Base-by-base conservation (phyloP, 2,113 vertebrate species). In the Abramis brama region DNA sequence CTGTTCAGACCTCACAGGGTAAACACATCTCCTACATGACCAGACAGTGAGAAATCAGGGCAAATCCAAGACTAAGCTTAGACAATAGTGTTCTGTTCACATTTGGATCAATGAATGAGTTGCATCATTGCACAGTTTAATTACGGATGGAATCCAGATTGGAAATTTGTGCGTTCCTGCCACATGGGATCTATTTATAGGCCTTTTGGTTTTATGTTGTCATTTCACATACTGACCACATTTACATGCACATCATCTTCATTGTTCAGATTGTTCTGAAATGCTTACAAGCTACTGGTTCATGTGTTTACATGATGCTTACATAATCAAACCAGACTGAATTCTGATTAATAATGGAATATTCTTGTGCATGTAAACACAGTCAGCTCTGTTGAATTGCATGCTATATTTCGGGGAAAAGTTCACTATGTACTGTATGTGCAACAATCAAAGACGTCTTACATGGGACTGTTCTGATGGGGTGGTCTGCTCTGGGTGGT, bases 401-500 rank as follows among this genome's bases (percentile, higher is more conserved):
- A 50, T 27, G 71, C 43, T 75, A 13, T 50, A 50, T 75, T 47
- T 75, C 2, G 47, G 71, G 43, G 23, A n/a, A 70, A 73, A 45
- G 9, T 78, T 83, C 10, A 6, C 2, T 39, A 43, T 43, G 39
- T 45, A 52, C 27, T 60, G 33, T 19, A 36, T 33, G 47, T 60
- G 25, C 55, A 25, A 5, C 3, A 3, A 39, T 52, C 52, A 50
- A 50, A 64, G 55, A 57, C 27, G 19, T 76, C 43, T 50, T 39
- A 25, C 62, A n/a, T 47, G 52, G 27, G 25, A 23, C 12, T 13
- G 7, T n/a, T 17, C 23, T 52, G 68, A 33, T 84, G 71, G 33
- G 76, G 77, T 89, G 84, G 83, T 87, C 87, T 78, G 45, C 77
- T 33, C 19, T 39, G 64, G 57, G 66, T 62, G 62, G 73, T 79